A percentile compares a stretch with the other conserved stretches of the same genome.
phyloP scores from a whole-genome alignment of 2,113 vertebrate genomes.

The Nyctibius bracteatus region DNA sequence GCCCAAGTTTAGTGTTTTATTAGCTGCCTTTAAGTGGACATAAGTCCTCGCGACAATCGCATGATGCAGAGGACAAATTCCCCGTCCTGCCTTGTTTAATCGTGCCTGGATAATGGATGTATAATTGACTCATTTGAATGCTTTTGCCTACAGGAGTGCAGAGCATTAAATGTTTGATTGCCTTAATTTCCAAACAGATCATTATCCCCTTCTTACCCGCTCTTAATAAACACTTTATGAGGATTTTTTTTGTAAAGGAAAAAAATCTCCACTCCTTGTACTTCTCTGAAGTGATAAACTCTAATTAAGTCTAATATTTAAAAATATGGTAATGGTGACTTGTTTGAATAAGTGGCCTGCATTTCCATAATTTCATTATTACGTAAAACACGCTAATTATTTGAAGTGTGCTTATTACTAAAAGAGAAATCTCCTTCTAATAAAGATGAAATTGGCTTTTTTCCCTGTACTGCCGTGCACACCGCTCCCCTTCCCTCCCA shows the following conservation, averaged over 20 bases:
- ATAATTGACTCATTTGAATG: slow-evolving; percentile 99
- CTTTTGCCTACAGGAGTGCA: slow-evolving; percentile 96
- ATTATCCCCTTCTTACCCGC: slow-evolving; percentile 97
- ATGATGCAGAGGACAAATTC: slow-evolving; percentile 83
- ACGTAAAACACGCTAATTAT: slow-evolving; percentile 96
- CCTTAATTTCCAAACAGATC: slow-evolving; percentile 99
- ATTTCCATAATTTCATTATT: slow-evolving; percentile 99
- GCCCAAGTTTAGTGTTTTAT: slow-evolving; percentile 82
- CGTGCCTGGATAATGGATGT: slow-evolving; percentile 96
- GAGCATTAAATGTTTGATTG: slow-evolving; percentile 99
- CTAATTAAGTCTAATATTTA: slow-evolving; percentile 99
- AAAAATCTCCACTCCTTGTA: slow-evolving; percentile 74
- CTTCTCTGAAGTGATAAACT: slow-evolving; percentile 87
- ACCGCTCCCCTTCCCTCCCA: slow-evolving; percentile 66
- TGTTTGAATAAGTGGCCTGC: slow-evolving; percentile 95
- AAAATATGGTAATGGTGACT: slow-evolving; percentile 99
- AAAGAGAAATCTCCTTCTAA: slow-evolving; percentile 88
- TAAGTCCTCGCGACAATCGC: slow-evolving; percentile 87
- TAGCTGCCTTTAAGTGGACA: slow-evolving; percentile 85
- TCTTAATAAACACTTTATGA: slow-evolving; percentile 99
- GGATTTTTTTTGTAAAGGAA: slow-evolving; percentile 80
- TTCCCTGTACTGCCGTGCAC: slow-evolving; percentile 45
- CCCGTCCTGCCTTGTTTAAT: slow-evolving; percentile 89
- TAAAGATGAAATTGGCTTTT: slow-evolving; percentile 92
- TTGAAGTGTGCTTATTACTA: slow-evolving; percentile 85